Evolutionary conservation across 2,797 vertebrate species (phyloP), one percentile per base, ranked within the genome.

Genomic region (Clamator glandarius): DNA sequence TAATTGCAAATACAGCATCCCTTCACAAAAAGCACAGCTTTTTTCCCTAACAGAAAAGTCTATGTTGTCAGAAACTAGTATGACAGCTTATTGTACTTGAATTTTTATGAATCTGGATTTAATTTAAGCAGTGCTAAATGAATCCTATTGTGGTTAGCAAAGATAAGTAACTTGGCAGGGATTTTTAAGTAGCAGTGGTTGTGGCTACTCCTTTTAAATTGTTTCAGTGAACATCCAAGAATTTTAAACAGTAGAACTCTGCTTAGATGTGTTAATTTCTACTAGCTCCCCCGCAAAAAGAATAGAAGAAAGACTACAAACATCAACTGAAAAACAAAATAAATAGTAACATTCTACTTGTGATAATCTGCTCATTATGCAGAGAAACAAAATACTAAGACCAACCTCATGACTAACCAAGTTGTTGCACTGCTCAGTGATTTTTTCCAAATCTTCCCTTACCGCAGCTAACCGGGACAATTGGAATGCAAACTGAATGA

Each of bases 301-400:
- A 84, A 44, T 26, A n/a, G 11, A 42, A 64, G 39, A 73, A 73
- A n/a, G 5, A 39, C 16, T 50, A 20, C 15, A 91, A 74, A 67
- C 9, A 75, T 36, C 29, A 87, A n/a, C 3, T 63, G 64, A 77
- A 84, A 94, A 67, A 12, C 9, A 70, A 93, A 89, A 93, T 89
- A 82, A 77, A 90, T 78, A 89, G 15, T 59, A 68, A 91, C 33
- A 79, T 11, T 28, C 44, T 70, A 76, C 33, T 91, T 91, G 83
- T 25, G 66, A 75, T 92, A 90, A 89, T 74, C 73, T 82, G 77
- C 31, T 82, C 33, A 90, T 87, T 95, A 93, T 73, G 52, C 48
- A 61, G 50, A 93, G 80, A 91, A 92, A 87, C 23, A 20, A 84
- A 90, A 52, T 35, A 59, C n/a, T 80, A 51, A 67, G 51, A 74